These are phyloP conservation scores for Mermis nigrescens DNA, from an alignment of 2,888 invertebrate species.

Conservation along the genomic window DNA sequence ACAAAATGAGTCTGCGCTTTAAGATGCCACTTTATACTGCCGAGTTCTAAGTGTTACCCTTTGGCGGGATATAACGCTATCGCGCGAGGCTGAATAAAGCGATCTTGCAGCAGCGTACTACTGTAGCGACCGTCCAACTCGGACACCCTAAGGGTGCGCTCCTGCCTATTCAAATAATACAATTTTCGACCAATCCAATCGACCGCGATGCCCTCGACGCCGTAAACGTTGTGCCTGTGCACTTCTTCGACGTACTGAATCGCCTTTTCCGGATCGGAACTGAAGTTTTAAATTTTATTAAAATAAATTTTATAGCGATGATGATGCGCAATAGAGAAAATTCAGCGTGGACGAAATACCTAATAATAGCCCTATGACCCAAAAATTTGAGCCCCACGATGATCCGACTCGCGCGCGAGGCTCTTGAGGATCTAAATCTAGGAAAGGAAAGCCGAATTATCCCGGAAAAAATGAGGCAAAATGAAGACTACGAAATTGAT, in stretches of 20 bases:
- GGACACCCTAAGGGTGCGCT: constrained; percentile 80
- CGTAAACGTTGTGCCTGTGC: constrained; percentile 76
- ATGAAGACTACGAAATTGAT: too few relatives aligned
- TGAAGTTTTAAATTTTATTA: background rate
- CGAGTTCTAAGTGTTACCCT: constrained; percentile 49
- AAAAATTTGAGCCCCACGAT: too few relatives aligned
- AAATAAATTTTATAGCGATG: background rate
- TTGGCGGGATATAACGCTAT: constrained; percentile 81
- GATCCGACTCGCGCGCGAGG: too few relatives aligned
- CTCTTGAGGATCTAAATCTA: too few relatives aligned
- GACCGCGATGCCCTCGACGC: constrained; percentile 84
- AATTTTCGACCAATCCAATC: constrained; percentile 89
- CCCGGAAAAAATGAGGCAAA: too few relatives aligned
- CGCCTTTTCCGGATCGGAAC: constrained; percentile 19
- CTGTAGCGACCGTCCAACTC: constrained; percentile 76
- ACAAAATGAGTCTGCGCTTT: too few relatives aligned
- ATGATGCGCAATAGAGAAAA: too few relatives aligned
- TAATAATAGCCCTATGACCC: too few relatives aligned
- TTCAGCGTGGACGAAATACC: too few relatives aligned
- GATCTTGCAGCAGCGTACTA: constrained; percentile 56
- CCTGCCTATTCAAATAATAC: constrained; percentile 88
- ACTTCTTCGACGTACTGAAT: constrained; percentile 50
- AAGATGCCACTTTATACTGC: too few relatives aligned
- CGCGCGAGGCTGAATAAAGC: constrained; percentile 78
- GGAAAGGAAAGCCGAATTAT: too few relatives aligned